Evolutionary conservation across 1,140 invertebrate genomes (phyloP), one percentile per base, ranked within the genome.

Genomic region (Subanguina moxae): DNA sequence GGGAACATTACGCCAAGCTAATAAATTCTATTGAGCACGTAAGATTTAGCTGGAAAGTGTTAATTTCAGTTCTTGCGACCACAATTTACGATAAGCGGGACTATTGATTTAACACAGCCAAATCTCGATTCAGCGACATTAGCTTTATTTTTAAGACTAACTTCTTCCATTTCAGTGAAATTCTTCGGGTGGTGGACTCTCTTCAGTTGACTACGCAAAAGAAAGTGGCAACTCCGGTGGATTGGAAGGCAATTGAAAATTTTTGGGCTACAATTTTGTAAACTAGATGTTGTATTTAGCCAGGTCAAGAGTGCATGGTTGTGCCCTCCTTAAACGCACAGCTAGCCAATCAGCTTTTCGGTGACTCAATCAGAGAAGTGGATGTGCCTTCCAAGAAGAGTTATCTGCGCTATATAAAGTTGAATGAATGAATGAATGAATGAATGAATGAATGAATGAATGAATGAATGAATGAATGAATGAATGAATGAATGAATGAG

Each of bases 171-270:
- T 87, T 78, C 83, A 93, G 91, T 86, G 92, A 94, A 86, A 90
- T 94, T 74, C 80, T 94, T 38, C 86, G 92, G 64, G 89, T 89
- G 8, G 87, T 94, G 66, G 92, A 95, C 84, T 92, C 91, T 1
- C 85, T 95, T 5, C 91, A 93, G 83, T 83, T 94, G 57, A 92
- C 92, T 21, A 88, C 89, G 66, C 86, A 84, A 57, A 88, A 90
- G 74, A 89, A 89, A 82, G 89, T 91, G 76, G 88, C 92, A 25
- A 94, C 92, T 0, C 92, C 92, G 19, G 91, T 88, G 28, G 90
- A 92, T 79, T 94, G 92, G 92, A 85, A 87, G 82, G 89, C 68
- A 27, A 17, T 11, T 38, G 32, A 5, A 5, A 5, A 3, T 38
- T 38, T 38, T 38, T 38, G 3, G 57, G 62, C 28, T 64, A 59